A percentile compares a stretch with the other conserved stretches of the same genome.
Conservation (phyloP, 1,140 invertebrate genomes). For the Drosophila albomicans region DNA sequence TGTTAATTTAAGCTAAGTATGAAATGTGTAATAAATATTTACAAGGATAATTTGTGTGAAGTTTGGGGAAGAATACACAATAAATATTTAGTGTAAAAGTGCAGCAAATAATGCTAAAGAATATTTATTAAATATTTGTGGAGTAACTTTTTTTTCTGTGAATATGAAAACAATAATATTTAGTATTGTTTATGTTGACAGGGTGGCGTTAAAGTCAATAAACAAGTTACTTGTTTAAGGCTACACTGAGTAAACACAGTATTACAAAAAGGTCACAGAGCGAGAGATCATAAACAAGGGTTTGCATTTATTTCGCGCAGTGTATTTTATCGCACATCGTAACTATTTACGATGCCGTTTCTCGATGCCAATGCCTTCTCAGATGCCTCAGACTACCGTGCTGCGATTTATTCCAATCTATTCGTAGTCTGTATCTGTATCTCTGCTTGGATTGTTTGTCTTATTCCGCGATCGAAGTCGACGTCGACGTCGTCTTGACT, state of each 20-base stretch:
- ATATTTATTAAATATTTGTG: constrained; percentile 7
- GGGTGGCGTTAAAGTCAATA: constrained; percentile 1
- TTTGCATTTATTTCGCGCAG: constrained; percentile 47
- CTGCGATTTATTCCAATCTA: constrained; percentile 41
- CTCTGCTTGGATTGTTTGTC: constrained; percentile 24
- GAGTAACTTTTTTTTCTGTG: neutral
- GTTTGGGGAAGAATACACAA: too few relatives aligned
- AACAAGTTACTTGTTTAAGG: constrained; percentile 1
- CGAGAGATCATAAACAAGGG: neutral
- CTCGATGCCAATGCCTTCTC: constrained; percentile 32
- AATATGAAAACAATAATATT: neutral
- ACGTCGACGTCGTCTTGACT: constrained; percentile 33
- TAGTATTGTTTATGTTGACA: constrained; percentile 2
- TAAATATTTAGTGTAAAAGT: too few relatives aligned
- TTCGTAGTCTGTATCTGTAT: constrained; percentile 1
- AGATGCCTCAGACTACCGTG: constrained; percentile 24
- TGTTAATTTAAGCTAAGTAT: neutral
- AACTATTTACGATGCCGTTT: constrained; percentile 53
- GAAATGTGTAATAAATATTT: constrained; percentile 5
- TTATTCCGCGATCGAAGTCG: constrained; percentile 38
- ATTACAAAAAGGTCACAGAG: constrained; percentile 4
- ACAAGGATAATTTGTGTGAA: neutral
- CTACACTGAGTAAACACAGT: constrained; percentile 6
- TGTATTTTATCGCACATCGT: constrained; percentile 59
- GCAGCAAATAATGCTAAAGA: constrained; percentile 2